Percentiles rank a stretch among this genome's conserved stretches.
These are phyloP conservation scores for Doris montereyensis DNA, from an alignment of 2,888 invertebrate genomes.

Conservation along the genomic window DNA sequence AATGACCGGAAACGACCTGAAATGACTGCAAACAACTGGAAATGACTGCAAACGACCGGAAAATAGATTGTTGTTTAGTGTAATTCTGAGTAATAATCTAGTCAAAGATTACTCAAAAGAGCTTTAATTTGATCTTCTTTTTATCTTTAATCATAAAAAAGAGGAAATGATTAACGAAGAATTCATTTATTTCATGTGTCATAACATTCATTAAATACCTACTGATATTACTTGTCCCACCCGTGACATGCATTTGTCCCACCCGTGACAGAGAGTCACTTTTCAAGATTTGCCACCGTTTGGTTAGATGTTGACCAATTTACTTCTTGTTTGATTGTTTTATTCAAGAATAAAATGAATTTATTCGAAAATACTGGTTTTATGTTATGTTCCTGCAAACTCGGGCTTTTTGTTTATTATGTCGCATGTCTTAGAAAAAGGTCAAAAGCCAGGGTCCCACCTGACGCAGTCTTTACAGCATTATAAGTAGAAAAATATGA, in stretches of 20 bases:
- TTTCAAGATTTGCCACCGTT: neutral
- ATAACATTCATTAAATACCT: neutral
- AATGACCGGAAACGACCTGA: too few species aligned
- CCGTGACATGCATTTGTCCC: too few species aligned
- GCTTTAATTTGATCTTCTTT: neutral
- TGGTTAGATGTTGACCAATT: neutral
- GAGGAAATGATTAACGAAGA: neutral
- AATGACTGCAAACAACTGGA: too few species aligned
- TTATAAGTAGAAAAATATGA: too few species aligned
- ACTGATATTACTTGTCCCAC: neutral
- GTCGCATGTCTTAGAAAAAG: neutral
- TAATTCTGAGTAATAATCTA: neutral
- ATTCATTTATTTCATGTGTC: neutral
- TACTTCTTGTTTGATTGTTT: neutral
- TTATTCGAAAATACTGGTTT: neutral
- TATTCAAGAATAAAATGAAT: neutral
- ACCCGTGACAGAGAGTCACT: neutral
- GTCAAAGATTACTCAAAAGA: neutral
- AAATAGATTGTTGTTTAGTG: too few species aligned
- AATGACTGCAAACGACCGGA: too few species aligned
- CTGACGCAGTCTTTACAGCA: too few species aligned
- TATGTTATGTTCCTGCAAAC: neutral
- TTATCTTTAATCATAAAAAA: neutral
- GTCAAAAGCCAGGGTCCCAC: neutral
- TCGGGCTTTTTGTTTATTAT: too few species aligned